Evolutionary conservation across 2,113 vertebrate genomes (phyloP).

Genomic region (Corythornis madagascariensis): DNA sequence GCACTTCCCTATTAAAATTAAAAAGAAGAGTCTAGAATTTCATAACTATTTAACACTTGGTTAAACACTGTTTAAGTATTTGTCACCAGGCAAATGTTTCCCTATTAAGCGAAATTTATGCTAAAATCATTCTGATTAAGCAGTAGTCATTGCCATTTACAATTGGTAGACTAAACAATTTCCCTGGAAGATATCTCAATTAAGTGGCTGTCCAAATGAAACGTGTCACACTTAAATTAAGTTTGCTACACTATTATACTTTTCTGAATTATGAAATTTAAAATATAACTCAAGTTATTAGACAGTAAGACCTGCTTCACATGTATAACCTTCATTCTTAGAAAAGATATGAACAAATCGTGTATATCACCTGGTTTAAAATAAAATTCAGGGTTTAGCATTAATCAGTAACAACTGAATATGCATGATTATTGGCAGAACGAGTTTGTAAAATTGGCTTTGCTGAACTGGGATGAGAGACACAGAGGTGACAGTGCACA

Average conservation of each 20-base stretch:
- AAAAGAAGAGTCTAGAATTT: conserved; percentile 44
- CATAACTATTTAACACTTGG: conserved; percentile 67
- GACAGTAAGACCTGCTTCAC: conserved; percentile 9
- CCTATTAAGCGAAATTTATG: conserved; percentile 57
- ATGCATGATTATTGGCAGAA: conserved; percentile 51
- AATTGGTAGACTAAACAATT: conserved; percentile 55
- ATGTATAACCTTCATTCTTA: not conserved
- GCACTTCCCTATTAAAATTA: conserved; percentile 51
- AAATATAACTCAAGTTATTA: conserved; percentile 16
- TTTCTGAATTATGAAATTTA: conserved; percentile 19
- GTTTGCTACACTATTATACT: conserved; percentile 36
- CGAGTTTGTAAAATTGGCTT: conserved; percentile 43
- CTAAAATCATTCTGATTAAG: conserved; percentile 67
- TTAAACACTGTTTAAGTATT: conserved; percentile 67
- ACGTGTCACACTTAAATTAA: conserved; percentile 33
- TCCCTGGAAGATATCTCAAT: conserved; percentile 66
- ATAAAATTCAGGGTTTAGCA: conserved; percentile 31
- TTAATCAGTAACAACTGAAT: conserved; percentile 50
- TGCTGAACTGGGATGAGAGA: conserved; percentile 36
- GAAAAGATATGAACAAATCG: not conserved
- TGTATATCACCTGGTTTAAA: not conserved
- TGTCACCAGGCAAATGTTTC: conserved; percentile 65
- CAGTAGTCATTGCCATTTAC: conserved; percentile 60
- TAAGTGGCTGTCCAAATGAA: conserved; percentile 57
- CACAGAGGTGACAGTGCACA: conserved; percentile 23